Base-by-base conservation (phyloP, 2,113 vertebrate species). In the Trogon surrucura region DNA sequence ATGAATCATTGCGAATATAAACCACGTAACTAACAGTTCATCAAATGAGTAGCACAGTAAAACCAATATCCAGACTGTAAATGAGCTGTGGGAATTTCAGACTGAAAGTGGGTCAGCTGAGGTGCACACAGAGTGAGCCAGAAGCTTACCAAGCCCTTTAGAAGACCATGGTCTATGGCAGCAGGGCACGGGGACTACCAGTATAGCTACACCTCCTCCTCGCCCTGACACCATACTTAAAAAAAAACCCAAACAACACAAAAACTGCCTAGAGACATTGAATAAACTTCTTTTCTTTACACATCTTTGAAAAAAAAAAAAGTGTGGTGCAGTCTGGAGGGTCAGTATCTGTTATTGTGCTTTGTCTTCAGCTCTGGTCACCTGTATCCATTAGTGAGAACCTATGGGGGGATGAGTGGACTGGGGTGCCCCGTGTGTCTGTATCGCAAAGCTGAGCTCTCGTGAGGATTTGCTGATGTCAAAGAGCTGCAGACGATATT, bases 341-440 rank as follows among this genome's bases (percentile, higher is more conserved):
- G 11, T 30, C 5, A 3, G 29, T 47, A 13, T 41, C 67, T 69
- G 20, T 53, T 30, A 25, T 0, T 2, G 0, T 9, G 30, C 36
- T 80, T 67, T 48, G 25, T 36, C 45, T 73, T 61, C 41, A 60
- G 0, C 34, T 75, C 65, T 82, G 60, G 48, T 38, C 45, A 23
- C 36, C 32, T 45, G 48, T 72, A 62, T 0, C 0, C 23, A n/a
- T 72, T 36, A 41, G 25, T 13, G 16, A 34, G 32, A n/a, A 5
- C 15, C 53, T 32, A 30, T 0, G 10, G 67, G 12, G 53, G 50
- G 18, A 34, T 44, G 45, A 45, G 25, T 12, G 32, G 26, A 19
- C 18, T 0, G 1, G 29, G 34, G 17, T 1, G 6, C 22, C 60
- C 58, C 23, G 10, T 20, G 62, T 27, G 8, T 60, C 58, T 88